Conservation (phyloP, 2,113 vertebrate species). For the Varanus salvator region DNA sequence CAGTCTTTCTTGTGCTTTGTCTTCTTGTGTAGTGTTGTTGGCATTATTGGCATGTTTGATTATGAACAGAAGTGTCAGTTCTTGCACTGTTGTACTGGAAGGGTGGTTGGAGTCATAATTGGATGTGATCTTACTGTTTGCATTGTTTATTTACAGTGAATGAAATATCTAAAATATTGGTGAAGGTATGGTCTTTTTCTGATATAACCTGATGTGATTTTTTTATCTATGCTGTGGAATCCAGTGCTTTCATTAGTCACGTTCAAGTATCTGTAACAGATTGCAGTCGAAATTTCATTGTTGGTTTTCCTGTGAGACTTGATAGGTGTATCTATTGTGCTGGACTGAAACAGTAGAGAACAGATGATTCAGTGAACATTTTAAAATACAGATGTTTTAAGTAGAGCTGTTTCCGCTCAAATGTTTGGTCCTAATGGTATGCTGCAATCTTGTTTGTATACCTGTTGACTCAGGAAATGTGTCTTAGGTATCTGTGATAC, state of each 20-base stretch:
- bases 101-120: slow-evolving; percentile 50
- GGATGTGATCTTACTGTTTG: not conserved
- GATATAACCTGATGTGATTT: not conserved
- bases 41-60: slow-evolving; percentile 10
- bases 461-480: not conserved
- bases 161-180: slow-evolving; percentile 53
- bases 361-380: not conserved
- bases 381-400: not conserved
- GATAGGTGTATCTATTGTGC: not conserved
- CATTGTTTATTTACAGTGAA: not conserved
- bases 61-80: slow-evolving; percentile 35
- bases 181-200: slow-evolving; percentile 54
- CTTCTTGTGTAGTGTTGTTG: not conserved
- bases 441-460: not conserved
- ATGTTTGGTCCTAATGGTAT: not conserved
- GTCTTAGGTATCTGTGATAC: not conserved
- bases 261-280: not conserved
- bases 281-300: not conserved
- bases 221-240: not conserved
- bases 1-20: not conserved
- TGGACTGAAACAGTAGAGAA: not conserved
- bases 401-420: not conserved
- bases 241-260: slow-evolving; percentile 18
- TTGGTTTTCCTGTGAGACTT: not conserved
- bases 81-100: slow-evolving; percentile 38